A percentile compares a stretch with the other conserved stretches of the same genome.
These are phyloP conservation scores for Progne subis DNA, from an alignment of 2,113 vertebrate genomes.

Conservation along the genomic window DNA sequence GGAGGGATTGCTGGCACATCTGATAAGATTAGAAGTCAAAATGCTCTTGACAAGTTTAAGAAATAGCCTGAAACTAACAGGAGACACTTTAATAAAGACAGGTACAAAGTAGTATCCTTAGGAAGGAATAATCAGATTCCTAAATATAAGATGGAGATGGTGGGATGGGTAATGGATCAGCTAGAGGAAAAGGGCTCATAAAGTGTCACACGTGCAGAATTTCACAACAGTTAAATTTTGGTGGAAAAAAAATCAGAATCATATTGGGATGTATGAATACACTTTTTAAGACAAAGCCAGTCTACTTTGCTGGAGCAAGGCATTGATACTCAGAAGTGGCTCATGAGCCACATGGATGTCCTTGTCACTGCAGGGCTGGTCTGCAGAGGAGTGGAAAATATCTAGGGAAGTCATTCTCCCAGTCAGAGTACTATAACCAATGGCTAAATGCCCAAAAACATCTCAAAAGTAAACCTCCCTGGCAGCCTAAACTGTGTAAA, in stretches of 20 bases:
- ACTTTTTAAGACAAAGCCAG: background rate
- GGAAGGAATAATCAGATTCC: background rate
- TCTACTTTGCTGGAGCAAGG: background rate
- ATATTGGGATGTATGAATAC: background rate
- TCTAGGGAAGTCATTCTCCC: background rate
- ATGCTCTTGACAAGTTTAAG: background rate
- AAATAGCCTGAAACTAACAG: constrained; percentile 1
- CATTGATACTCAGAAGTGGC: background rate
- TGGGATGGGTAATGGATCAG: background rate
- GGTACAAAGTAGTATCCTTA: background rate
- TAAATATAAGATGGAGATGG: background rate
- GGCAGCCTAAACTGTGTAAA: background rate
- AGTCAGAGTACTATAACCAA: background rate
- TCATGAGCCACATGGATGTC: background rate
- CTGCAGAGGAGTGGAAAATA: background rate
- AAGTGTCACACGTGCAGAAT: background rate
- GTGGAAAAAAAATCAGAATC: background rate
- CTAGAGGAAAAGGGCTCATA: background rate
- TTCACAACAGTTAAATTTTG: background rate
- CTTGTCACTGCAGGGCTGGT: background rate
- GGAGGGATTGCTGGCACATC: background rate
- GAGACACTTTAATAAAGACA: background rate
- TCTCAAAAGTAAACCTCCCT: background rate
- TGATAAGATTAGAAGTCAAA: background rate
- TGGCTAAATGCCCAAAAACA: background rate